A percentile compares a stretch with the other conserved stretches of the same genome.
phyloP scores from a whole-genome alignment of 92 coral and sea anemone species.

The Palythoa caribaeorum region DNA sequence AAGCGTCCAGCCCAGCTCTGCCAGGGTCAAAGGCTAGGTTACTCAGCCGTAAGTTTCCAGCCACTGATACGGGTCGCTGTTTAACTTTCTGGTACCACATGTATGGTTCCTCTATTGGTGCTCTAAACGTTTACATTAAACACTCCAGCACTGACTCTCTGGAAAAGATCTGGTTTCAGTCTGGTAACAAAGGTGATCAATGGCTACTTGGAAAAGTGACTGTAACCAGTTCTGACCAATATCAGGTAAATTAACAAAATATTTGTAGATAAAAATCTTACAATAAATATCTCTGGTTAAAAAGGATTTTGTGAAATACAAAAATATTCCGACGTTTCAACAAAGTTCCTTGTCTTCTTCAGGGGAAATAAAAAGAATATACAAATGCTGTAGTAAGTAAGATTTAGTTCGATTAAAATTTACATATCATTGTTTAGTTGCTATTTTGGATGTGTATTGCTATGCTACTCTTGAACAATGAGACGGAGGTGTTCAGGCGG shows the following conservation, averaged over 20 bases:
- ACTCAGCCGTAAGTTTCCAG: conserved; percentile 66
- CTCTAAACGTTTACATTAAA: conserved; percentile 62
- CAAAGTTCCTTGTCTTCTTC: too few relatives aligned
- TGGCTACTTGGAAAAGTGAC: conserved; percentile 70
- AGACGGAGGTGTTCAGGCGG: too few relatives aligned
- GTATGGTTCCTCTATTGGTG: conserved; percentile 78
- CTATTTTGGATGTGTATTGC: too few relatives aligned
- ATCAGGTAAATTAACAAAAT: conserved; percentile 43
- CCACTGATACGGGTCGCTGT: conserved; percentile 73
- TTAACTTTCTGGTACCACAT: conserved; percentile 90
- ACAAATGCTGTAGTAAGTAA: too few relatives aligned
- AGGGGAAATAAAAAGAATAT: too few relatives aligned
- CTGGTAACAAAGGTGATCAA: conserved; percentile 72
- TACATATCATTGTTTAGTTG: too few relatives aligned
- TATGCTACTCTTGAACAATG: too few relatives aligned
- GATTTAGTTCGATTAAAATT: too few relatives aligned
- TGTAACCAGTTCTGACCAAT: conserved; percentile 47
- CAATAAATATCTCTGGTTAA: too few relatives aligned
- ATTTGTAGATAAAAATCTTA: too few relatives aligned
- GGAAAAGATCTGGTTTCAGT: conserved; percentile 63
- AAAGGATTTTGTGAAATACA: too few relatives aligned
- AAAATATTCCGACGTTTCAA: too few relatives aligned
- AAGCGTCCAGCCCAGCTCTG: conserved; percentile 93
- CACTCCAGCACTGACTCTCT: conserved; percentile 28
- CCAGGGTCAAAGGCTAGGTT: conserved; percentile 82